Evolutionary conservation across 92 coral and sea anemone genomes (phyloP), one percentile per base, ranked within the genome.

Genomic region (Muricea muricata): DNA sequence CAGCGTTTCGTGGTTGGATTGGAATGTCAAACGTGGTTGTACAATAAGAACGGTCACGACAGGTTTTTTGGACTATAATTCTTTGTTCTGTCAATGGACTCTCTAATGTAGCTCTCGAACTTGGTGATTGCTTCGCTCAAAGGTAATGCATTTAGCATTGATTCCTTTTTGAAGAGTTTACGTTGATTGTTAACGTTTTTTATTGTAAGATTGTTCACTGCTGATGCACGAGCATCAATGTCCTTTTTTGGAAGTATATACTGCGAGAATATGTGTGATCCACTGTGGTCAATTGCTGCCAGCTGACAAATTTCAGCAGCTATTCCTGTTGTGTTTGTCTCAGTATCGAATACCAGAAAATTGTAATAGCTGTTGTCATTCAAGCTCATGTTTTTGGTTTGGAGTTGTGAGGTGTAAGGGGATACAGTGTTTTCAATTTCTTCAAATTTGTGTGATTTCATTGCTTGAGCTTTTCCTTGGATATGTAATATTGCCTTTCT

Each of bases 1-100:
- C 85, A 70, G 88, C 88, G 46, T 78, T 76, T 7, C 91, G 82
- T n/a, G 83, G 86, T 45, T 81, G 87, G 23, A 87, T 81, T 8
- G 84, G 84, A 40, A 79, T 48, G 50, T 86, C 87, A 25, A 90
- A 90, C 18, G 82, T 56, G 23, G 85, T 30, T 5, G 82, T 58
- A 30, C 93, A 80, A 78, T 68, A 41, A 86, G 23, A 73, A 89
- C 89, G 0, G 89, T 81, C 7, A 26, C 7, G 23, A 65, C 40
- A 26, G 25, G 25, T 46, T 76, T 46, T 77, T 77, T 0, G 70
- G 54, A 1, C 46, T 77, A 6, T 42, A 1, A 10, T n/a, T 5
- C 46, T 25, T 77, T 18, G 68, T 42, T 13, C 42, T 50, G 2
- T 77, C 83, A 33, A 55, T 31, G 0, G 84, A 58, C 14, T 58